Conservation (phyloP, 2,113 vertebrate species). For the Lamprologus ornatipinnis region DNA sequence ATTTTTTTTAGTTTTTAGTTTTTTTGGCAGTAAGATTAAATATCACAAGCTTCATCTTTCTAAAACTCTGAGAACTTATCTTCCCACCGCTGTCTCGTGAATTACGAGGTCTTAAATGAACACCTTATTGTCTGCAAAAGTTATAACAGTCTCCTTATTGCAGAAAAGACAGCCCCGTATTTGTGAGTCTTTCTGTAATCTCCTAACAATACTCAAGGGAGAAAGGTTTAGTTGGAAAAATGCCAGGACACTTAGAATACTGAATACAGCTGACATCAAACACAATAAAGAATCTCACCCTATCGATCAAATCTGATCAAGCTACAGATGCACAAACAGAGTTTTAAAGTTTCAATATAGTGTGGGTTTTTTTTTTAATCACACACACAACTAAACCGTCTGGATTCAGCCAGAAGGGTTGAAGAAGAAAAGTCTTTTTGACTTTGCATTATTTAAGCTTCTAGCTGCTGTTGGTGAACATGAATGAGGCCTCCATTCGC, state of each 20-base stretch:
- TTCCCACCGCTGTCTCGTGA: background rate
- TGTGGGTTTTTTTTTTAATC: accelerated
- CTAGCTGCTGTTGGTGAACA: background rate
- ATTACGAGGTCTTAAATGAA: background rate
- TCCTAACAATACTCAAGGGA: background rate
- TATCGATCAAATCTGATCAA: background rate
- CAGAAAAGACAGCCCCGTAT: background rate
- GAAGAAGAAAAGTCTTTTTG: background rate
- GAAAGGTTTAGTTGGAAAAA: background rate
- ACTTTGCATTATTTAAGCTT: background rate
- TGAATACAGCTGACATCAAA: background rate
- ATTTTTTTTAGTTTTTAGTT: accelerated
- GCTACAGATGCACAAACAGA: background rate
- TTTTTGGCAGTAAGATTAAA: background rate
- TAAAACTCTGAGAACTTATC: background rate
- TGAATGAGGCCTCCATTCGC: background rate
- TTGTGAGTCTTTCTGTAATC: background rate
- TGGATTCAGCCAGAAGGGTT: background rate
- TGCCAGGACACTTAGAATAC: background rate
- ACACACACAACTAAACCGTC: background rate
- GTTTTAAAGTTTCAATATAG: background rate
- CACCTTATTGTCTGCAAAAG: background rate
- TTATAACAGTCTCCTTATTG: background rate
- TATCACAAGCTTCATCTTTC: background rate
- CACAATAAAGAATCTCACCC: background rate